phyloP scores from a whole-genome alignment of 1,140 invertebrate species.

The Ips typographus region DNA sequence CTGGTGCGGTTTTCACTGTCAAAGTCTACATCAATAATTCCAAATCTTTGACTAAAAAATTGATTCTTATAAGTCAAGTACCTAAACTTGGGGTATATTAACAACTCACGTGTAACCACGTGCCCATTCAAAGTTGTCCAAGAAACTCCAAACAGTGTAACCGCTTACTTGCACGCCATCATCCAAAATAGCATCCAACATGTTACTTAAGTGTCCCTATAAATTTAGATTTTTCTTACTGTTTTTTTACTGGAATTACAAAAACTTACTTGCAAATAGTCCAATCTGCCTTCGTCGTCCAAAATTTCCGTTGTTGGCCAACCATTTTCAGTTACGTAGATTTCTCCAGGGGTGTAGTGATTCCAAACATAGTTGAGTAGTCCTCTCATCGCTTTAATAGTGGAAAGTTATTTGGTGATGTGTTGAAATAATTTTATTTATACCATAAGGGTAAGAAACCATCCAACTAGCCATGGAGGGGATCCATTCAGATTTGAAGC shows the following conservation, averaged over 20 bases:
- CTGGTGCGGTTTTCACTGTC: slow-evolving; percentile 34
- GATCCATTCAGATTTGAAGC: slow-evolving; percentile 7
- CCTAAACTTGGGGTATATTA: neutral
- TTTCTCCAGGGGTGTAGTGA: slow-evolving; percentile 38
- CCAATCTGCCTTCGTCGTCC: slow-evolving; percentile 58
- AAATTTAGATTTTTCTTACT: slow-evolving; percentile 6
- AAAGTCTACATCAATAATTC: slow-evolving; percentile 37
- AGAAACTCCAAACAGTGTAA: slow-evolving; percentile 64
- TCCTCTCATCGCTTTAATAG: slow-evolving; percentile 42
- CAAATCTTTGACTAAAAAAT: slow-evolving; percentile 31
- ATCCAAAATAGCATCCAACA: slow-evolving; percentile 45
- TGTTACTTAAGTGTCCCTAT: slow-evolving; percentile 30
- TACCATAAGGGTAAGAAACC: slow-evolving; percentile 26
- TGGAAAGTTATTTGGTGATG: neutral
- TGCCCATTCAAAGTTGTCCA: slow-evolving; percentile 69
- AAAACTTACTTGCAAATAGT: slow-evolving; percentile 44
- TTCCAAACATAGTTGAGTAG: slow-evolving; percentile 44
- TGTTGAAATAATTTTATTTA: neutral
- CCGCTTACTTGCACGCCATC: slow-evolving; percentile 52
- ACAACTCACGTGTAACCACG: slow-evolving; percentile 51
- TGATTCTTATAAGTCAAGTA: too few relatives aligned
- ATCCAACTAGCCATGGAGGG: slow-evolving; percentile 15
- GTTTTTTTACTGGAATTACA: neutral
- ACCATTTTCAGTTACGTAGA: slow-evolving; percentile 44
- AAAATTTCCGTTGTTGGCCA: slow-evolving; percentile 40